Base-by-base conservation (phyloP, 2,113 vertebrate species). In the Orientallactaga bullata region DNA sequence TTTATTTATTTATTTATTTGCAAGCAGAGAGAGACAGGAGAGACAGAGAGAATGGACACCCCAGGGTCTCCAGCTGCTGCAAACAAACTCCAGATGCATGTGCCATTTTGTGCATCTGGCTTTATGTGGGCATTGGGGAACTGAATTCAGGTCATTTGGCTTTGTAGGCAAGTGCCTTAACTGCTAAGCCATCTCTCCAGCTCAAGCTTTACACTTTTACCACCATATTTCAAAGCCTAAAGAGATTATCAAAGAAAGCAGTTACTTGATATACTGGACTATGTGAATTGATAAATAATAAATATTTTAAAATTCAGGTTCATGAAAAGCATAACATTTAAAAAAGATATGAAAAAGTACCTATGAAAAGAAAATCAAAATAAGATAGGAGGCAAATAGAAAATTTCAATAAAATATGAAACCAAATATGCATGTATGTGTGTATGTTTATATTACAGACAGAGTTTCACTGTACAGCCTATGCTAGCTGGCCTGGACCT, bases 321-420 rank as follows among this genome's bases (percentile, higher is more conserved):
- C 60, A 74, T 28, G 28, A 90, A 81, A 60, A 77, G 73, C 35
- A 85, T 35, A 79, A 47, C 16, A 20, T 77, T 68, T 73, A 60
- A 32, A 76, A 89, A 94, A 55, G 15, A 55, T 51, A 30, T 89
- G 80, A 92, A 96, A 68, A 24, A 89, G 15, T 51, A 93, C 9
- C 37, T 32, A 90, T 74, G 82, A 68, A 96, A 93, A n/a, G 7
- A 47, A 94, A 93, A 35, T 79, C 37, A 85, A 96, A 78, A 16
- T 35, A 63, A 92, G 32, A 93, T 4, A 80, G 47, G 47, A 92
- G 88, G 23, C 73, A 95, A 28, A 83, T 71, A 93, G 72, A 91
- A 90, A 89, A 51, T 80, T 91, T 47, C 21, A 86, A 21, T 91
- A 89, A 87, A 95, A 82, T 71, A 79, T 20, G 63, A 87, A 94